phyloP scores from a whole-genome alignment of 92 coral and sea anemone species.

The Anthopleura xanthogrammica region DNA sequence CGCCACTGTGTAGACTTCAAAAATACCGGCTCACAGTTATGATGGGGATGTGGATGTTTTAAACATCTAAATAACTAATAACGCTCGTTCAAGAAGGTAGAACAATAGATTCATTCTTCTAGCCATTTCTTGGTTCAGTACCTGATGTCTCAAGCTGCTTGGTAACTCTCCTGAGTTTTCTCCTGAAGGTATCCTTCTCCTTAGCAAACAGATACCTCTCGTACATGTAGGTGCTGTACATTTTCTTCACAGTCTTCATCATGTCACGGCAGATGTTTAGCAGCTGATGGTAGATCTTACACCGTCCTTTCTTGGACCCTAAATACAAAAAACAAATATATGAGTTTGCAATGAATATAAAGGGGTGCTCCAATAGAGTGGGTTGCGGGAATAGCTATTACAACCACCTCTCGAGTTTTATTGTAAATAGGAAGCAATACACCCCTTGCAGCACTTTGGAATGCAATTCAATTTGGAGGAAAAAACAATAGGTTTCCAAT shows the following conservation, averaged over 20 bases:
- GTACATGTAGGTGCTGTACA: slow-evolving; percentile 86
- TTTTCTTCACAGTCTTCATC: slow-evolving; percentile 89
- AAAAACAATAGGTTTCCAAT: no score
- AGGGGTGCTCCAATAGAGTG: neutral
- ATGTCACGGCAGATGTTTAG: slow-evolving; percentile 95
- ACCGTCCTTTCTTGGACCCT: slow-evolving; percentile 80
- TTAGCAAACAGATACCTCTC: slow-evolving; percentile 80
- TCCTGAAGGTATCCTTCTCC: slow-evolving; percentile 68
- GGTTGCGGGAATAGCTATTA: no score
- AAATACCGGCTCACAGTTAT: no score
- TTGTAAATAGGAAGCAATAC: no score
- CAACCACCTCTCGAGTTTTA: no score
- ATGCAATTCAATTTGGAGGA: no score
- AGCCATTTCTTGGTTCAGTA: slow-evolving; percentile 1
- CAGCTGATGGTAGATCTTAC: slow-evolving; percentile 91
- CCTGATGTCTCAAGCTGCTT: slow-evolving; percentile 83
- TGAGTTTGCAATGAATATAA: neutral
- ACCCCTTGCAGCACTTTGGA: no score
- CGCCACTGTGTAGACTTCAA: no score
- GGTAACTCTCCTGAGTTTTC: slow-evolving; percentile 74
- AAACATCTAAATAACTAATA: no score
- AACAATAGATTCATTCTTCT: no score
- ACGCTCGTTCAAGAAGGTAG: no score
- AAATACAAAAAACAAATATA: neutral
- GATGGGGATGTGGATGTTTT: no score